A percentile compares a stretch with the other conserved stretches of the same genome.
Evolutionary conservation across 1,140 invertebrate genomes (phyloP).

Genomic region (Manduca sexta): DNA sequence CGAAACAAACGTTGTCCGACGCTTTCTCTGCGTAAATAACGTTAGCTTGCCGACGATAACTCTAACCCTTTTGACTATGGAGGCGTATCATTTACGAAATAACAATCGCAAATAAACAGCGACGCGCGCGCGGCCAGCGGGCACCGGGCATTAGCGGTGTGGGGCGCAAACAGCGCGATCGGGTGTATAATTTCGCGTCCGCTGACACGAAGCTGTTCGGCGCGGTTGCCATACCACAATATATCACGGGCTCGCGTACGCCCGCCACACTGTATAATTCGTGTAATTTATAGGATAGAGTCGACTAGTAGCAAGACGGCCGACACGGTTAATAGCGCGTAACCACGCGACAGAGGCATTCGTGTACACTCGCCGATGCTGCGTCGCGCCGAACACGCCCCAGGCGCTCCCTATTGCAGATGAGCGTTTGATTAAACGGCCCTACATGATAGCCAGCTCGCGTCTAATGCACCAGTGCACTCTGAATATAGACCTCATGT

Average conservation of each 20-base stretch:
- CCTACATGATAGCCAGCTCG: constrained; percentile 20
- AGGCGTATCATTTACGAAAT: constrained; percentile 64
- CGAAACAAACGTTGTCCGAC: constrained; percentile 41
- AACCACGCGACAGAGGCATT: constrained; percentile 61
- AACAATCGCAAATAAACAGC: constrained; percentile 61
- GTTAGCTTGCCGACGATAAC: constrained; percentile 43
- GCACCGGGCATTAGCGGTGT: constrained; percentile 41
- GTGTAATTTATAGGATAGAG: constrained; percentile 60
- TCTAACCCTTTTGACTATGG: constrained; percentile 31
- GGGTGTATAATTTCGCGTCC: constrained; percentile 63
- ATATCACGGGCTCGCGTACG: constrained; percentile 59
- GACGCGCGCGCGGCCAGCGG: neutral
- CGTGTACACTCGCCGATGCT: constrained; percentile 12
- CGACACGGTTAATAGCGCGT: constrained; percentile 50
- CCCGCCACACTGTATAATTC: constrained; percentile 61
- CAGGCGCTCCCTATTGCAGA: constrained; percentile 12
- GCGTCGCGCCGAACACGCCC: constrained; percentile 9
- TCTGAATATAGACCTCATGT: too few species aligned
- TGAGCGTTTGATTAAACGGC: constrained; percentile 29
- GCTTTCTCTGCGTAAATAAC: constrained; percentile 43
- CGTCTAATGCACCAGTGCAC: too few species aligned
- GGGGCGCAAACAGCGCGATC: constrained; percentile 43
- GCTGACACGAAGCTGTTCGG: constrained; percentile 48
- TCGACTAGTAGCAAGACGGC: constrained; percentile 47
- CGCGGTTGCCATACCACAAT: constrained; percentile 53